These are phyloP conservation scores for Drosophila flavopinicola DNA, from an alignment of 2,888 invertebrate genomes.

Conservation along the genomic window DNA sequence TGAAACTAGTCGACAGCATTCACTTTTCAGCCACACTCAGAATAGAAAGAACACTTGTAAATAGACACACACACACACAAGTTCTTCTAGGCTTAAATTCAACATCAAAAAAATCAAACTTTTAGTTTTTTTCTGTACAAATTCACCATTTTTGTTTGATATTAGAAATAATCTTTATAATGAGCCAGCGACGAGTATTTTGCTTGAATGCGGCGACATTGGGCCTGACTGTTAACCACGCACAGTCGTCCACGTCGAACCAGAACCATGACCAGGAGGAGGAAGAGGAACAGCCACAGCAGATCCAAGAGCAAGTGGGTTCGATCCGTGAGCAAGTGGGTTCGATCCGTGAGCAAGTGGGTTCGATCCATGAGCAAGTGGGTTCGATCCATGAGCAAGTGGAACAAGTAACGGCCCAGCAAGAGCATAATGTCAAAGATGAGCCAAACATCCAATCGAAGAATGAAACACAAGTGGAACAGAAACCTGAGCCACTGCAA, in stretches of 20 bases:
- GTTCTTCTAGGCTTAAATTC: constrained; percentile 18
- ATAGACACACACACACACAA: no score
- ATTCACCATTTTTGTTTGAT: background rate
- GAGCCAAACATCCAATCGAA: no score
- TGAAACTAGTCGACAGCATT: constrained; percentile 41
- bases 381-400: background rate
- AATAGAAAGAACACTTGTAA: constrained; percentile 21
- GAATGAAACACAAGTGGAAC: no score
- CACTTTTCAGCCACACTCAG: constrained; percentile 39
- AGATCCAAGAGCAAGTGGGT: no score
- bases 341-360: no score
- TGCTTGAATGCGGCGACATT: background rate
- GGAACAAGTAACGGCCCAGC: no score
- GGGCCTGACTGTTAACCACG: background rate
- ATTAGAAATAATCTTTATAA: background rate
- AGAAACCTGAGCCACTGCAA: no score
- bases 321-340: no score
- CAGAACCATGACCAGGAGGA: background rate
- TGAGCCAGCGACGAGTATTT: constrained; percentile 7
- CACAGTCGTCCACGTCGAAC: background rate
- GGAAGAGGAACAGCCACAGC: background rate
- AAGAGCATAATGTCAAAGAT: no score
- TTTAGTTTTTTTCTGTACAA: background rate
- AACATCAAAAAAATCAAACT: constrained; percentile 3
- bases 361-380: no score